Percentiles rank a stretch among this genome's conserved stretches.
Evolutionary conservation across 2,888 invertebrate genomes (phyloP).

Genomic region (Protophormia terraenovae): DNA sequence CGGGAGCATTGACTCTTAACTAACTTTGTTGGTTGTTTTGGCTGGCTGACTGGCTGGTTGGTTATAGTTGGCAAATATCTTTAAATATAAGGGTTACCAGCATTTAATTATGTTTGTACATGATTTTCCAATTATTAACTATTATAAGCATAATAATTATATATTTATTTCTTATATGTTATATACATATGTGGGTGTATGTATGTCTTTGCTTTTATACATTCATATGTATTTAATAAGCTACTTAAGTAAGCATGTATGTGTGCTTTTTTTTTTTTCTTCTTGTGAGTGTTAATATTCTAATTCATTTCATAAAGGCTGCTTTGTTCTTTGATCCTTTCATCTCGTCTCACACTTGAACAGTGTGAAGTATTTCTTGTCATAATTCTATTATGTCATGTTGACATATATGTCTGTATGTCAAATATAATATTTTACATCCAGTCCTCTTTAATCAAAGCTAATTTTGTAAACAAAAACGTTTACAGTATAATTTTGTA

Average conservation of each 20-base stretch:
- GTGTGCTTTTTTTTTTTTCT: background rate
- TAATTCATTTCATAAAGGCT: background rate
- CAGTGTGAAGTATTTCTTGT: slow-evolving; percentile 4
- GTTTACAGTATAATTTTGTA: no score
- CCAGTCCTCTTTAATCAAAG: background rate
- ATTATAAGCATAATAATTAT: slow-evolving; percentile 5
- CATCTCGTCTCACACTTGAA: slow-evolving; percentile 4
- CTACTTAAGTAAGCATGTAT: background rate
- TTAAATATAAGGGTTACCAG: slow-evolving; percentile 17
- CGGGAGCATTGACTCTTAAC: slow-evolving; percentile 65
- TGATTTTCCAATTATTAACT: slow-evolving; percentile 50
- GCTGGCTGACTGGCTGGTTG: background rate
- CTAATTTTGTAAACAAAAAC: no score
- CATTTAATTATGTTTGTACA: slow-evolving; percentile 14
- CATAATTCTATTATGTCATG: slow-evolving; percentile 27
- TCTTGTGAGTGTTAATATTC: background rate
- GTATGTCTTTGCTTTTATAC: background rate
- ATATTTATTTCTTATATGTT: background rate
- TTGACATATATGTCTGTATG: slow-evolving; percentile 20
- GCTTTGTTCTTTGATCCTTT: slow-evolving; percentile 37
- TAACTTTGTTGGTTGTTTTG: slow-evolving; percentile 47
- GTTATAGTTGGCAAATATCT: slow-evolving; percentile 40
- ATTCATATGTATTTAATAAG: background rate
- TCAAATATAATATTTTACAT: background rate
- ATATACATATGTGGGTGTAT: background rate